Evolutionary conservation across 2,888 invertebrate genomes (phyloP).

Genomic region (Gymnosoma rotundatum): DNA sequence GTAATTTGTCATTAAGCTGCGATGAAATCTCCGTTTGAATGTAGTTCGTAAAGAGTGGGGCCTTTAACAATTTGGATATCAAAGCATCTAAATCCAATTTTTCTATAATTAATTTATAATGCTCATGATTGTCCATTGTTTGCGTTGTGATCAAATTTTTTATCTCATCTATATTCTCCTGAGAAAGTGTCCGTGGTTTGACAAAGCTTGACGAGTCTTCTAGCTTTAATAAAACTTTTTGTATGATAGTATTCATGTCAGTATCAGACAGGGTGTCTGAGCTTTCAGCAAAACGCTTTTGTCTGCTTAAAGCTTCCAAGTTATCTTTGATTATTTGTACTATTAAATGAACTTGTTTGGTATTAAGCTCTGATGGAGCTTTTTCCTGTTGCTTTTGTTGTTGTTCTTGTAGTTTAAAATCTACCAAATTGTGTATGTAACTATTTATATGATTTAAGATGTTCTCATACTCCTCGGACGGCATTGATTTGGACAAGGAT

Average conservation of each 20-base stretch:
- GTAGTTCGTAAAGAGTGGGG: conserved; percentile 76
- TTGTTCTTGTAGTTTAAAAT: conserved; percentile 77
- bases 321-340: conserved; percentile 78
- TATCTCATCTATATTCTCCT: conserved; percentile 81
- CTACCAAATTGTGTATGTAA: conserved; percentile 80
- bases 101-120: conserved; percentile 76
- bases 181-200: conserved; percentile 76
- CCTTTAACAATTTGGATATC: conserved; percentile 79
- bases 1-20: conserved; percentile 77
- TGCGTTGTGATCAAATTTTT: conserved; percentile 75
- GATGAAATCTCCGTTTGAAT: conserved; percentile 76
- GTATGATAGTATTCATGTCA: conserved; percentile 61
- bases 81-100: conserved; percentile 80
- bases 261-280: conserved; percentile 30
- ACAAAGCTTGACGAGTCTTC: conserved; percentile 76
- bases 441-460: conserved; percentile 80
- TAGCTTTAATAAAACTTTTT: conserved; percentile 52
- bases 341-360: conserved; percentile 75
- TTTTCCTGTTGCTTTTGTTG: conserved; percentile 52
- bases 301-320: conserved; percentile 73
- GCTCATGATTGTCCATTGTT: conserved; percentile 74
- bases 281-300: conserved; percentile 67
- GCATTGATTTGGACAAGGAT: conserved; percentile 77
- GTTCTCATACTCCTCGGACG: conserved; percentile 79
- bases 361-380: conserved; percentile 37